Base-by-base conservation (phyloP, 2,113 vertebrate species). In the Crocuta crocuta region DNA sequence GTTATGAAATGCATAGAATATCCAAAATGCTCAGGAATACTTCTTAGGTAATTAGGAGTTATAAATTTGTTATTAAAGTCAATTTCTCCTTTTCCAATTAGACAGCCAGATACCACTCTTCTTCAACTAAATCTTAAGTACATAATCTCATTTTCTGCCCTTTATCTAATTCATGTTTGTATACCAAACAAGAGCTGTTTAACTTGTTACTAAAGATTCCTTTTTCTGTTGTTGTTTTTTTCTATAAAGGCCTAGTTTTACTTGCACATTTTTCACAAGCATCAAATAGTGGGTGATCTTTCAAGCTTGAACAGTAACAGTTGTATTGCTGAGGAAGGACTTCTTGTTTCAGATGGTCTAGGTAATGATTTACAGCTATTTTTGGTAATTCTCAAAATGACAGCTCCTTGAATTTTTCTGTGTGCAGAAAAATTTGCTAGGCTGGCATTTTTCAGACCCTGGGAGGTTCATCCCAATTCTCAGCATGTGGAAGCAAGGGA, bases 291-390 rank as follows among this genome's bases (percentile, higher is more conserved):
- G 66, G 97, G 93, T 98, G 98, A 98, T 98, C 97, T 96, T 28
- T 68, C 96, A 74, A 39, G 90, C 94, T 48, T 21, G 97, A 97
- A 97, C 97, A 85, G 45, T 87, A 97, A n/a, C 9, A 82, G 94
- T 92, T 58, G 92, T 97, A 98, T 80, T 19, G 82, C 95, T 98
- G 94, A 97, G 90, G 74, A 98, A 98, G 98, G 97, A 96, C 93
- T 98, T 98, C 97, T 98, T 43, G 31, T 92, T 97, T 97, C 87
- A 85, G 97, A 94, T 90, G 90, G 65, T 90, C 92, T 87, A 71
- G 97, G 86, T 95, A 98, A 97, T 98, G 93, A 98, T 98, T 98
- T 95, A 98, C 97, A 98, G 87, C 65, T 97, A 98, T 98, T 95
- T 98, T 98, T 61, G 86, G 95, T 97, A 94, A 95, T 98, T 97